These are phyloP conservation scores for Scatophagus argus DNA, from an alignment of 2,113 vertebrate species.

Conservation along the genomic window DNA sequence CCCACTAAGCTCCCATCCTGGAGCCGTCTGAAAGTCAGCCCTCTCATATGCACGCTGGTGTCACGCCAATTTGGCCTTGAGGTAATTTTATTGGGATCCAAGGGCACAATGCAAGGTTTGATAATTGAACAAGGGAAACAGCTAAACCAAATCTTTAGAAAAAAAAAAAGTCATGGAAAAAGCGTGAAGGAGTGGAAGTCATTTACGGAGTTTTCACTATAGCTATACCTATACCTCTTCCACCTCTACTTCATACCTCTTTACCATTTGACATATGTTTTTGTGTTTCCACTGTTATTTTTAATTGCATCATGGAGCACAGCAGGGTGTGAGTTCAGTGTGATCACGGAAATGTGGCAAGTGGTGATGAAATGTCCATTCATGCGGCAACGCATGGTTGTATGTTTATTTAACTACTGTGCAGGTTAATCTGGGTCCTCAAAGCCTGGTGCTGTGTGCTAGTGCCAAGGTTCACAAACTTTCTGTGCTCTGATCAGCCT, in stretches of 20 bases:
- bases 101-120: conserved; percentile 40
- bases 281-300: conserved; percentile 56
- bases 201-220: conserved; percentile 1
- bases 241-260: no score
- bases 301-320: conserved; percentile 71
- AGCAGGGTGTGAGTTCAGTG: conserved; percentile 38
- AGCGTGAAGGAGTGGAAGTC: conserved; percentile 7
- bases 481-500: conserved; percentile 63
- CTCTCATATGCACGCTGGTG: conserved; percentile 20
- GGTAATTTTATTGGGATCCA: conserved; percentile 47
- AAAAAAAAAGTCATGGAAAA: conserved; percentile 19
- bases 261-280: conserved; percentile 44
- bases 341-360: conserved; percentile 63
- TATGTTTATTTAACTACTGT: conserved; percentile 79
- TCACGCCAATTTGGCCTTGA: conserved; percentile 54
- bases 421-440: conserved; percentile 77
- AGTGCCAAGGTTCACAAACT: conserved; percentile 76
- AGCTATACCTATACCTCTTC: conserved; percentile 1
- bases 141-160: conserved; percentile 26
- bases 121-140: conserved; percentile 15
- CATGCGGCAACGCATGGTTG: conserved; percentile 69
- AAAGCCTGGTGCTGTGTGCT: conserved; percentile 64
- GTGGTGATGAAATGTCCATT: conserved; percentile 73
- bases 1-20: conserved; percentile 54
- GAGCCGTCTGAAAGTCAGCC: conserved; percentile 47